Evolutionary conservation across 2,888 invertebrate genomes (phyloP), one percentile per base, ranked within the genome.

Genomic region (Apotomis turbidana): DNA sequence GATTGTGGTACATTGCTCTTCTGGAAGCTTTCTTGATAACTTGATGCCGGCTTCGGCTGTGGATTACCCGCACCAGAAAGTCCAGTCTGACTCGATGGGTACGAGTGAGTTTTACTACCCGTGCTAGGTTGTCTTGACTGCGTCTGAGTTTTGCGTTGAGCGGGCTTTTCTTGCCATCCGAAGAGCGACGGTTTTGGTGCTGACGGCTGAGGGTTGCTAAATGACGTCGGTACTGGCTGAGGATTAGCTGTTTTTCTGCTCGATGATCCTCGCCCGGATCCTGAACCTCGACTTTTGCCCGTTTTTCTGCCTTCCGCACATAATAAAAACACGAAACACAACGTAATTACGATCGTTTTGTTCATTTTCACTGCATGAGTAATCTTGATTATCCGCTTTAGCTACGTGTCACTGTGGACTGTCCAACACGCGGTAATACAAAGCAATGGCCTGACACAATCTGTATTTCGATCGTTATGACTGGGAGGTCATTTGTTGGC

Each of bases 101-200:
- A 80, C 12, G 80, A 79, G 69, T 78, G 80, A 55, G 71, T 75
- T 72, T 77, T 76, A 61, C 61, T 69, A 2, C 61, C 61, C 13
- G 61, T 57, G 46, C 86, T 87, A 5, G 88, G 81, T 76, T 88
- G 87, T 74, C 83, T 82, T 10, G 88, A 80, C 27, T 81, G 78
- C 10, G 80, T 79, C 74, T 86, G 86, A 3, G 66, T 66, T 27
- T 85, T 81, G 74, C 85, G 86, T 74, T 84, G 87, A 13, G 83
- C 84, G 46, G 90, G 77, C 79, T 85, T 86, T 81, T 90, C 89
- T 81, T 93, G 92, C 93, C 93, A 93, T 75, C 89, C 92, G 77
- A 80, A 90, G 13, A 90, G 77, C 51, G 90, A 85, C 9, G 91
- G 90, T 57, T 83, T 83, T 4, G 79, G 78, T 5, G 80, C 82